A percentile compares a stretch with the other conserved stretches of the same genome.
These are phyloP conservation scores for Dipodomys spectabilis DNA, from an alignment of 2,113 vertebrate genomes.

Conservation along the genomic window DNA sequence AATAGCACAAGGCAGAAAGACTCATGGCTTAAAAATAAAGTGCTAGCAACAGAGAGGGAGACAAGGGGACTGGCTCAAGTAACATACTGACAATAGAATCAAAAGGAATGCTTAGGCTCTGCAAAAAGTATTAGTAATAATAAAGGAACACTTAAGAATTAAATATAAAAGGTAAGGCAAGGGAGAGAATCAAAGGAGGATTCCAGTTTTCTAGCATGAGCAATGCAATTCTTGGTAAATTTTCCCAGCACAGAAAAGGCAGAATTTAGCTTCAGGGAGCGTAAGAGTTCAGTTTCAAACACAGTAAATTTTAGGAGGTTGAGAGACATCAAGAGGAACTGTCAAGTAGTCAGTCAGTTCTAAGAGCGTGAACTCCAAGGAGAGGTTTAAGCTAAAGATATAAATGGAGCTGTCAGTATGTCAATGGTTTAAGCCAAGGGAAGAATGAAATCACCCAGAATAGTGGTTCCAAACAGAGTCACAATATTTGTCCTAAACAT, in stretches of 20 bases:
- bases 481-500: background rate
- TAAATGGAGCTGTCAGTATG: conserved; percentile 44
- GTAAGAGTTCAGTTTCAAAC: conserved; percentile 37
- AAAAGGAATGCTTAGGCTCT: background rate
- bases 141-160: background rate
- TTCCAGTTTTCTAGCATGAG: background rate
- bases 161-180: background rate
- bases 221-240: background rate
- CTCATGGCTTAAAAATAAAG: background rate
- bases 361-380: conserved; percentile 53
- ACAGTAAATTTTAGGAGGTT: conserved; percentile 16
- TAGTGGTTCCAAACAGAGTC: background rate
- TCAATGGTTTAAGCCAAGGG: conserved; percentile 6
- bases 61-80: background rate
- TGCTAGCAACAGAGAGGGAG: background rate
- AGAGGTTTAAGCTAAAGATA: conserved; percentile 66
- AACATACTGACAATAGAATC: background rate
- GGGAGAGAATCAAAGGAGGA: background rate
- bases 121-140: too few relatives aligned
- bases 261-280: background rate
- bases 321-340: conserved; percentile 38
- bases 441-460: conserved; percentile 1
- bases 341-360: conserved; percentile 56
- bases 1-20: background rate
- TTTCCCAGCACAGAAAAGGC: background rate